Evolutionary conservation across 2,888 invertebrate genomes (phyloP).

Genomic region (Aquatica leii): DNA sequence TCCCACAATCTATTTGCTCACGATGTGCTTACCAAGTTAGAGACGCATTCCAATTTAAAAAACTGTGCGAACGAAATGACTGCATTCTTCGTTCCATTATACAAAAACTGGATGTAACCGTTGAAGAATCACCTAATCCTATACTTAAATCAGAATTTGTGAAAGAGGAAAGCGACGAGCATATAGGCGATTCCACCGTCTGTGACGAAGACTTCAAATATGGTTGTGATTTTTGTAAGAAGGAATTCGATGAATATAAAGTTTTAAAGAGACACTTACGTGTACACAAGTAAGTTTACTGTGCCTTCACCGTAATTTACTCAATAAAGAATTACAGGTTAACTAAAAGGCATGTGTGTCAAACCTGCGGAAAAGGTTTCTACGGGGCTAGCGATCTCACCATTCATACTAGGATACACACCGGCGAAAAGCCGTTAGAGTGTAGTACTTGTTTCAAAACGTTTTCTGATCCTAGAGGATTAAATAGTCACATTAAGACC

Average conservation of each 20-base stretch:
- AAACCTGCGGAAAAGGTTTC: constrained; percentile 50
- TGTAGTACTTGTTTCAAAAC: constrained; percentile 48
- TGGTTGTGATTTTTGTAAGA: constrained; percentile 46
- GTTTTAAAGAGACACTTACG: constrained; percentile 44
- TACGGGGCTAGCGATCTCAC: constrained; percentile 47
- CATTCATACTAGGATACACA: constrained; percentile 50
- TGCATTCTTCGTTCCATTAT: constrained; percentile 16
- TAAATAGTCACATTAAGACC: constrained; percentile 49
- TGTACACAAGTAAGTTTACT: constrained; percentile 44
- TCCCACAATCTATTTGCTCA: constrained; percentile 49
- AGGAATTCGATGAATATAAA: constrained; percentile 42
- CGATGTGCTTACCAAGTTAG: constrained; percentile 45
- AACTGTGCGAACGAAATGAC: constrained; percentile 47
- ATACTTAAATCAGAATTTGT: no score
- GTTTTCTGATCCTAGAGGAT: constrained; percentile 51
- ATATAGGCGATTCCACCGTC: neutral
- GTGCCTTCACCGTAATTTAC: neutral
- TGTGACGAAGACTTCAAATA: constrained; percentile 19
- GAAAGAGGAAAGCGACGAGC: neutral
- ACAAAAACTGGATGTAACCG: neutral
- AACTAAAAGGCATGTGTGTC: constrained; percentile 46
- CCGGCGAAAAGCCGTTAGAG: constrained; percentile 50
- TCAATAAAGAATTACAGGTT: constrained; percentile 24
- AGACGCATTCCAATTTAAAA: constrained; percentile 45
- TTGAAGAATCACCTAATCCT: neutral